A percentile compares a stretch with the other conserved stretches of the same genome.
Conservation (phyloP, 2,113 vertebrate genomes). For the Ictalurus furcatus region DNA sequence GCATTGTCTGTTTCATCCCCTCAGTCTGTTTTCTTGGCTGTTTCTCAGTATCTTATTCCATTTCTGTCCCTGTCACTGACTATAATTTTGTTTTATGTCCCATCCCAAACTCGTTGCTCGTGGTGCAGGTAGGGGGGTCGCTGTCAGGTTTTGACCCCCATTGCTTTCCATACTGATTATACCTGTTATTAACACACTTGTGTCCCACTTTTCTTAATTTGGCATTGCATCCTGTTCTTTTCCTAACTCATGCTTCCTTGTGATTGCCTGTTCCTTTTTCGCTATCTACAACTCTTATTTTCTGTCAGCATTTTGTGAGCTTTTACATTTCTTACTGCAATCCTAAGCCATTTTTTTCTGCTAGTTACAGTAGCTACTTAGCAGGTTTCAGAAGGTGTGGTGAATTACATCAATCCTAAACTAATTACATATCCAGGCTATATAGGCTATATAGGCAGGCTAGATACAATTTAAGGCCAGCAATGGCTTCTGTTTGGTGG, state of each 20-base stretch:
- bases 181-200: not conserved
- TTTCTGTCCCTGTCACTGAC: constrained; percentile 2
- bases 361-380: not conserved
- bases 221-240: not conserved
- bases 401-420: not conserved
- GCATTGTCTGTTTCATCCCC: not conserved
- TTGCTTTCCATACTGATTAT: not conserved
- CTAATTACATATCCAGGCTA: not conserved
- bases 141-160: not conserved
- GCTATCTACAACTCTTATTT: not conserved
- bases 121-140: too few relatives aligned
- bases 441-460: too few relatives aligned
- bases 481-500: not conserved
- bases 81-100: not conserved
- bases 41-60: constrained; percentile 3
- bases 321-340: not conserved
- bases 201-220: not conserved
- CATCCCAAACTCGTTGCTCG: not conserved
- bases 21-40: not conserved
- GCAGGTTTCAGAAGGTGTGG: not conserved
- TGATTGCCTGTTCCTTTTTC: not conserved
- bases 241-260: not conserved
- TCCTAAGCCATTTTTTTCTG: not conserved
- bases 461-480: not conserved
- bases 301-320: not conserved